Conservation (phyloP, 2,113 vertebrate species). For the Eulacestoma nigropectus region DNA sequence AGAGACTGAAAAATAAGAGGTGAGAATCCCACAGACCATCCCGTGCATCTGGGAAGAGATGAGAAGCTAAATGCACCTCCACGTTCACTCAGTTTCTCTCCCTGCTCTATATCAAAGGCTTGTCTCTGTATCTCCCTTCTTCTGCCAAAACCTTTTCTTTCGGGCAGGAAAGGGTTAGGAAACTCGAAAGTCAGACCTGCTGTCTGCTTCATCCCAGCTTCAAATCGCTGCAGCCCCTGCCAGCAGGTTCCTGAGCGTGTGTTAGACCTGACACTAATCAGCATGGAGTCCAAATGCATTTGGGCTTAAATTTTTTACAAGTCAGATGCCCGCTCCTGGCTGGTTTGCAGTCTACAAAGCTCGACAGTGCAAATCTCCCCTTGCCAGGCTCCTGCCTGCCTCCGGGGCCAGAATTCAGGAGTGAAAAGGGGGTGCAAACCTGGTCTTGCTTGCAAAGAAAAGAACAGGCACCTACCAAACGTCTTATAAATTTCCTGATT, state of each 20-base stretch:
- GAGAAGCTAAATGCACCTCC: neutral
- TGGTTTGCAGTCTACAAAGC: neutral
- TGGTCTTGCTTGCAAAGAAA: neutral
- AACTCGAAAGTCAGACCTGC: neutral
- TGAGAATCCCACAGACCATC: neutral
- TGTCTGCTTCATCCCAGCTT: neutral
- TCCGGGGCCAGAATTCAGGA: neutral
- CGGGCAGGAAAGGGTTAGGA: neutral
- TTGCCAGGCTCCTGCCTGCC: neutral
- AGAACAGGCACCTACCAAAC: neutral
- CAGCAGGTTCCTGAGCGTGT: neutral
- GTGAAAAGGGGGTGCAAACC: neutral
- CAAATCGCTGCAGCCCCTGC: neutral
- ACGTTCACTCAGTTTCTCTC: neutral
- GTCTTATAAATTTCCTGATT: neutral
- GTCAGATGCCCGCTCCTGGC: neutral
- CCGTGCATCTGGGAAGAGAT: neutral
- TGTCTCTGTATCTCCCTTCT: neutral
- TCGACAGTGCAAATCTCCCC: neutral
- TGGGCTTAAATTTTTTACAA: conserved; percentile 34
- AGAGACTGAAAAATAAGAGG: neutral
- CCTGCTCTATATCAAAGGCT: neutral
- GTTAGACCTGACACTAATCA: conserved; percentile 37
- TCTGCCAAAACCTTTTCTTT: neutral
- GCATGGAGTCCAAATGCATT: conserved; percentile 19